Conservation (phyloP, 2,113 vertebrate species). For the Oryzias melastigma region DNA sequence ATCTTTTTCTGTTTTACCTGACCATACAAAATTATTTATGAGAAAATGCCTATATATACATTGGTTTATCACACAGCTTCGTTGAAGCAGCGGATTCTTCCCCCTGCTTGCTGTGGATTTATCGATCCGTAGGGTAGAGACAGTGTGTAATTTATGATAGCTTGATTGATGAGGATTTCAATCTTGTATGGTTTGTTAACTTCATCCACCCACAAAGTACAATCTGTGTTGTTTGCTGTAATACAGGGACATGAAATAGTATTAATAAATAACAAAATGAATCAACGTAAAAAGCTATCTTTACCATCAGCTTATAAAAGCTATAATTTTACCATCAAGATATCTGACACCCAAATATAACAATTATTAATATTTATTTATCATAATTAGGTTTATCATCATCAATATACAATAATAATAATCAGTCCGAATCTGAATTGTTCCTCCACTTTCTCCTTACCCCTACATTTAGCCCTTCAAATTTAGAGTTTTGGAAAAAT, state of each 20-base stretch:
- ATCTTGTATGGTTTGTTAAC: conserved; percentile 77
- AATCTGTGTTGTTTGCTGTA: conserved; percentile 73
- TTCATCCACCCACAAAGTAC: conserved; percentile 74
- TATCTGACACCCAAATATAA: no score
- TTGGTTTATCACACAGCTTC: conserved; percentile 66
- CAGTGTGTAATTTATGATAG: conserved; percentile 78
- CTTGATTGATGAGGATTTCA: conserved; percentile 80
- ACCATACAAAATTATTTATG: conserved; percentile 62
- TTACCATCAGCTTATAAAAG: no score
- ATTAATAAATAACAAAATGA: conserved; percentile 11
- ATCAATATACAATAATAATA: no score
- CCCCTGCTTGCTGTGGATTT: conserved; percentile 69
- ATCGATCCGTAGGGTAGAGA: conserved; percentile 76
- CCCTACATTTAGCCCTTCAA: no score
- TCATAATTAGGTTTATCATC: no score
- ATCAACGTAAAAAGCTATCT: no score
- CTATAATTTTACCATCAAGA: no score
- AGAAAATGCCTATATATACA: conserved; percentile 50
- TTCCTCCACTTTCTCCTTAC: no score
- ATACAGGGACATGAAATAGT: conserved; percentile 65
- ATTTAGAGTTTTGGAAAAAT: no score
- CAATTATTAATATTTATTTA: no score
- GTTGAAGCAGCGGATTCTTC: conserved; percentile 52
- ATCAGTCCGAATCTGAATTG: no score
- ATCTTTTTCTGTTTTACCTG: conserved; percentile 42